phyloP scores from a whole-genome alignment of 1,140 invertebrate genomes.

The Diachasmimorpha longicaudata region DNA sequence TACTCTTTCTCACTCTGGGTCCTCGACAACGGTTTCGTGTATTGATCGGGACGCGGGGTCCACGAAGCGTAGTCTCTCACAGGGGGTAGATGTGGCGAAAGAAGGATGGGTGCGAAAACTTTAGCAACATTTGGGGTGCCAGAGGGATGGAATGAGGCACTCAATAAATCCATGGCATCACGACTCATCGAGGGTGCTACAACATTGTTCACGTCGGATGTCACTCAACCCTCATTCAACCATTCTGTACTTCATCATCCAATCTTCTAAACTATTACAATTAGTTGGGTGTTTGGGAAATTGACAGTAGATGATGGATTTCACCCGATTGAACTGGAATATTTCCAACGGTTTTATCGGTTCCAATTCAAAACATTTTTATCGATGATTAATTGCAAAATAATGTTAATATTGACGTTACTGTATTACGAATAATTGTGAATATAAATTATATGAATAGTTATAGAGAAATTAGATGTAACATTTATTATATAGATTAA shows the following conservation, averaged over 20 bases:
- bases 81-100: constrained; percentile 6
- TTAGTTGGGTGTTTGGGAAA: too few relatives aligned
- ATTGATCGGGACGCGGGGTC: constrained; percentile 56
- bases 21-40: constrained; percentile 38
- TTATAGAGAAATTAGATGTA: too few relatives aligned
- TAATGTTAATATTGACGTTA: too few relatives aligned
- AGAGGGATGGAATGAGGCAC: constrained; percentile 5
- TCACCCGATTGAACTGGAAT: background rate
- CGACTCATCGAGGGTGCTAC: constrained; percentile 39
- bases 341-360: too few relatives aligned
- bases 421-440: too few relatives aligned
- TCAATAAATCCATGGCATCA: constrained; percentile 44
- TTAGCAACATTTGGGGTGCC: background rate
- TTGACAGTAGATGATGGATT: background rate
- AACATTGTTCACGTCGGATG: constrained; percentile 44
- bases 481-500: too few relatives aligned
- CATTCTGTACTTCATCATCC: background rate
- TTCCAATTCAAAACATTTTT: too few relatives aligned
- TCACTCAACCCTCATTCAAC: constrained; percentile 41
- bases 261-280: too few relatives aligned
- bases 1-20: background rate
- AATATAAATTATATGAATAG: too few relatives aligned
- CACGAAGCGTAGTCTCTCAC: constrained; percentile 18
- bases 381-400: too few relatives aligned
- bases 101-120: background rate